Evolutionary conservation across 92 coral and sea anemone species (phyloP).

Genomic region (Pocillopora meandrina): DNA sequence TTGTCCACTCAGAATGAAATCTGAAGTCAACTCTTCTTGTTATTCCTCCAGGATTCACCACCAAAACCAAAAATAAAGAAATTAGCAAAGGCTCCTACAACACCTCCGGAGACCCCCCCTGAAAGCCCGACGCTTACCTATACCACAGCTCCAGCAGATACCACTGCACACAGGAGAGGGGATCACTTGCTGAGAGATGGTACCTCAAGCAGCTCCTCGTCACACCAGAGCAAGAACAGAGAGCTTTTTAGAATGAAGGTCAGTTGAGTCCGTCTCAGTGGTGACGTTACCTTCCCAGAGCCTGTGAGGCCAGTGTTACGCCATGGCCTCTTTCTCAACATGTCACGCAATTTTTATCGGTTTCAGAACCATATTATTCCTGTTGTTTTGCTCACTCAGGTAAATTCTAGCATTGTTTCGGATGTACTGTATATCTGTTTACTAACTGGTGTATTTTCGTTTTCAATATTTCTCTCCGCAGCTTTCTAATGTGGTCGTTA

Average conservation of each 20-base stretch:
- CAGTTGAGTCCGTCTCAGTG: too few species aligned
- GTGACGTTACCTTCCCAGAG: too few species aligned
- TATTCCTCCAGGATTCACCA: constrained; percentile 37
- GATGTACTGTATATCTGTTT: too few species aligned
- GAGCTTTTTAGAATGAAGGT: constrained; percentile 96
- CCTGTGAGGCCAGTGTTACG: too few species aligned
- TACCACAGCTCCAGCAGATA: constrained; percentile 97
- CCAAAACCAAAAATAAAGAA: constrained; percentile 60
- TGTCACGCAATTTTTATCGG: background rate
- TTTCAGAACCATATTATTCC: background rate
- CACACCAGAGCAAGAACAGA: constrained; percentile 70
- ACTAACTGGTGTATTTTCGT: too few species aligned
- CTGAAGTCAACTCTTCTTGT: too few species aligned
- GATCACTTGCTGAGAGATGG: constrained; percentile 54
- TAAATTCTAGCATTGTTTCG: too few species aligned
- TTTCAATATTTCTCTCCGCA: constrained; percentile 17
- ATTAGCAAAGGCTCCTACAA: constrained; percentile 80
- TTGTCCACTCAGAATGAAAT: background rate
- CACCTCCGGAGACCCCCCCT: constrained; percentile 99
- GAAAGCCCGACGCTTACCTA: constrained; percentile 85
- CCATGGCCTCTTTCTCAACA: background rate
- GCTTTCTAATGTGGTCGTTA: constrained; percentile 96
- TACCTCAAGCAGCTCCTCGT: constrained; percentile 37
- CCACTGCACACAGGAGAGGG: constrained; percentile 77
- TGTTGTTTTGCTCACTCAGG: background rate